These are phyloP conservation scores for Lepeophtheirus nordmannii DNA, from an alignment of 2,888 invertebrate genomes.

Conservation along the genomic window DNA sequence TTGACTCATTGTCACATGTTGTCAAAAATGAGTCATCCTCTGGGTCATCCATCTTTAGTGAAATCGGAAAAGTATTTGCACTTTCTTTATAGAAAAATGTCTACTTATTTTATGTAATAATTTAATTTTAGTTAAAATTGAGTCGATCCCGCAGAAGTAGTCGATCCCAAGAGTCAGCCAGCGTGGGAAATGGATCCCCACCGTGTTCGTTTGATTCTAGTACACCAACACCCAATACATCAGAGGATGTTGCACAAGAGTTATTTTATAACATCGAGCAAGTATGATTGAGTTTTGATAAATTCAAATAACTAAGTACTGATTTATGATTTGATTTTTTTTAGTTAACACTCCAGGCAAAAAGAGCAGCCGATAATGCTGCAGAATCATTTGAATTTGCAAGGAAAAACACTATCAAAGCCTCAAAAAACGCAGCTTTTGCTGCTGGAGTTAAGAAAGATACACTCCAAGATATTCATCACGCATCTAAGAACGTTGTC, in stretches of 20 bases:
- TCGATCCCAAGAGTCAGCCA: background rate
- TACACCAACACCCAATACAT: background rate
- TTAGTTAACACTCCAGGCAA: constrained; percentile 28
- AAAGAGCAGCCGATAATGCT: constrained; percentile 27
- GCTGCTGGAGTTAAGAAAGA: constrained; percentile 15
- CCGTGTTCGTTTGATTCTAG: background rate
- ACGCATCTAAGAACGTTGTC: constrained; percentile 8
- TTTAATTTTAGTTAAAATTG: background rate
- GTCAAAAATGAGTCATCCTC: background rate
- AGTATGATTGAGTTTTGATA: background rate
- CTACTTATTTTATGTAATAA: no score
- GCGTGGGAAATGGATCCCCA: background rate
- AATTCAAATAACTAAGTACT: background rate
- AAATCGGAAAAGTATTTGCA: background rate
- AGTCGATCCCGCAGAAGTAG: background rate
- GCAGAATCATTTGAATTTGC: constrained; percentile 26
- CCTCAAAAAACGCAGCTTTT: background rate
- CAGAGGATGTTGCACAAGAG: constrained; percentile 14
- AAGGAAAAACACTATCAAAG: background rate
- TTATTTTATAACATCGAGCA: constrained; percentile 21
- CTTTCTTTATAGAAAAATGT: no score
- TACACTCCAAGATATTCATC: background rate
- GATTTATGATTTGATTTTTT: background rate
- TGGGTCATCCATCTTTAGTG: background rate
- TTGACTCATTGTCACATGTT: background rate